Base-by-base conservation (phyloP, 2,888 invertebrate species). In the Apodemia hepburni region DNA sequence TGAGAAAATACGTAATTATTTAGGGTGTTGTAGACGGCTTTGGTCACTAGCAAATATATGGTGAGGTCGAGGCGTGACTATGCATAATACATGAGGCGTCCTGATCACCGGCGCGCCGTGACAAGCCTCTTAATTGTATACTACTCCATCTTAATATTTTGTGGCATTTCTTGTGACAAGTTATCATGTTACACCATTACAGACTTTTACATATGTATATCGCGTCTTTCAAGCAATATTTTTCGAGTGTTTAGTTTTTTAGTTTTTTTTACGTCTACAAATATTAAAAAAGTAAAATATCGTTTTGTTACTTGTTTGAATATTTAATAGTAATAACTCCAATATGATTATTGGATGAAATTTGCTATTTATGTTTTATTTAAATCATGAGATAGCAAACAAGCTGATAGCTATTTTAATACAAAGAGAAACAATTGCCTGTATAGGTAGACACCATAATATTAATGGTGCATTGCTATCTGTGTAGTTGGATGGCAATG, bases 81-180 rank as follows among this genome's bases (percentile, higher is more conserved):
- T 87, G 85, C 83, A 87, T 86, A 84, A 81, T 85, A 75, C 86
- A 87, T 84, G 82, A 85, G 71, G 67, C 73, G 12, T 42, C 15
- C 74, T 76, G 57, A 58, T 60, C 61, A 58, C 57, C 51, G 45
- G 61, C 61, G 12, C 45, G 29, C 61, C 61, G 61, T 61, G 58
- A 61, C 61, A 61, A 33, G 58, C 58, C 45, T 61, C 62, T 51
- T 68, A 68, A 65, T 67, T 64, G 61, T 64, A 57, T 64, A 61
- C 65, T 51, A 58, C 59, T 68, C 64, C 47, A 66, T 65, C 64
- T 64, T 58, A 60, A 60, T 75, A 58, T 61, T 61, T 45, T 61
- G 58, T 58, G 61, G 58, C 58, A 33, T 58, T 61, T 59, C 59
- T 33, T 61, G 57, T 58, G 18, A 47, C 58, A 6, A 42, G 42